A percentile compares a stretch with the other conserved stretches of the same genome.
These are phyloP conservation scores for Metallyticus violacea DNA, from an alignment of 2,888 invertebrate species.

Conservation along the genomic window DNA sequence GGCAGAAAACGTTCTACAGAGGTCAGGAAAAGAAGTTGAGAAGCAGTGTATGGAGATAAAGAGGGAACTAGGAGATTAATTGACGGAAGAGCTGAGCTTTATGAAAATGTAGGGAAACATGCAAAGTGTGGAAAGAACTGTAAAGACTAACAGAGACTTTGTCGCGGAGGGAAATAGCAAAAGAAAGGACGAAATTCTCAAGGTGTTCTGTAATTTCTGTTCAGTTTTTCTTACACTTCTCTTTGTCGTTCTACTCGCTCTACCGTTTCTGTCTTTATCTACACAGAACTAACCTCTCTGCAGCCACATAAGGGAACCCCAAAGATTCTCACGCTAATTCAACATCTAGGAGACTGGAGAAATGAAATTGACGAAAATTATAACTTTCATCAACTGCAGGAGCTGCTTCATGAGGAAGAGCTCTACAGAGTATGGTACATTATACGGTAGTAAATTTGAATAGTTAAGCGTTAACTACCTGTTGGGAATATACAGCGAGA, in stretches of 20 bases:
- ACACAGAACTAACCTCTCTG: not conserved
- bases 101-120: not conserved
- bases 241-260: no score
- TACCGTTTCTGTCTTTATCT: not conserved
- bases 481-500: no score
- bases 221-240: not conserved
- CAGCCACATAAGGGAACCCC: not conserved
- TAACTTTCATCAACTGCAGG: not conserved
- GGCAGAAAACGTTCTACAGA: not conserved
- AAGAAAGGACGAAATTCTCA: not conserved
- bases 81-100: not conserved
- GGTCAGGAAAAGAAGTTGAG: not conserved
- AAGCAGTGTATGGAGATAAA: not conserved
- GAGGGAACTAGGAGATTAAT: not conserved
- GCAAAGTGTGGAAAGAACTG: not conserved
- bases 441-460: no score
- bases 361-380: not conserved
- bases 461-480: no score
- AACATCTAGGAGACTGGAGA: not conserved
- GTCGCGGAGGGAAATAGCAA: not conserved
- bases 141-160: not conserved
- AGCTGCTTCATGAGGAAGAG: not conserved
- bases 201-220: not conserved
- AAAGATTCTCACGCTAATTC: not conserved
- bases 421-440: no score